Percentiles rank a stretch among this genome's conserved stretches.
phyloP scores from a whole-genome alignment of 2,113 vertebrate genomes.

The Perca fluviatilis region DNA sequence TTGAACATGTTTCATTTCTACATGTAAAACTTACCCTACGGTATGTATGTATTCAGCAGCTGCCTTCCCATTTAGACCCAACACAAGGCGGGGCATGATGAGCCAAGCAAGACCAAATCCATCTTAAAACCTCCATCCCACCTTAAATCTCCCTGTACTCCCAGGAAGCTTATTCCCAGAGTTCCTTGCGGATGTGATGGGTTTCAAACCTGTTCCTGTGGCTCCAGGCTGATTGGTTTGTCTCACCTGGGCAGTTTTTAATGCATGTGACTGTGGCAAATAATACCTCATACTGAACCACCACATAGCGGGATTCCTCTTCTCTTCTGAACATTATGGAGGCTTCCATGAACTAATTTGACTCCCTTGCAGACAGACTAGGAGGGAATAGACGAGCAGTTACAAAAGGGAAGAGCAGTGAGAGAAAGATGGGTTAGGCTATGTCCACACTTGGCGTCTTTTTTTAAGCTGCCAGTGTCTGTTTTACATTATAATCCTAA shows the following conservation, averaged over 20 bases:
- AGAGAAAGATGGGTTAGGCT: neutral
- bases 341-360: constrained; percentile 40
- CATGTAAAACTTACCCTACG: neutral
- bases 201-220: constrained; percentile 29
- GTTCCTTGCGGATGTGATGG: constrained; percentile 8
- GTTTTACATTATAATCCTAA: no score
- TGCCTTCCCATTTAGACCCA: constrained; percentile 4
- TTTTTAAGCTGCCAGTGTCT: no score
- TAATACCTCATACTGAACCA: neutral
- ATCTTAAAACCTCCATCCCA: constrained; percentile 22
- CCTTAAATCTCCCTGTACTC: constrained; percentile 12
- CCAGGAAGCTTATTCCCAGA: neutral
- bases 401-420: neutral
- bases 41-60: neutral
- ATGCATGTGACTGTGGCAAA: constrained; percentile 7
- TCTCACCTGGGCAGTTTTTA: constrained; percentile 16
- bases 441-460: no score
- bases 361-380: constrained; percentile 29
- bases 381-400: neutral
- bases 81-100: constrained; percentile 9
- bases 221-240: constrained; percentile 51
- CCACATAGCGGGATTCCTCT: constrained; percentile 37
- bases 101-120: constrained; percentile 23
- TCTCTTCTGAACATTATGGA: constrained; percentile 12
- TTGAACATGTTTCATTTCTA: constrained; percentile 12